phyloP scores from a whole-genome alignment of 1,140 invertebrate species.

The Drosophila eugracilis region DNA sequence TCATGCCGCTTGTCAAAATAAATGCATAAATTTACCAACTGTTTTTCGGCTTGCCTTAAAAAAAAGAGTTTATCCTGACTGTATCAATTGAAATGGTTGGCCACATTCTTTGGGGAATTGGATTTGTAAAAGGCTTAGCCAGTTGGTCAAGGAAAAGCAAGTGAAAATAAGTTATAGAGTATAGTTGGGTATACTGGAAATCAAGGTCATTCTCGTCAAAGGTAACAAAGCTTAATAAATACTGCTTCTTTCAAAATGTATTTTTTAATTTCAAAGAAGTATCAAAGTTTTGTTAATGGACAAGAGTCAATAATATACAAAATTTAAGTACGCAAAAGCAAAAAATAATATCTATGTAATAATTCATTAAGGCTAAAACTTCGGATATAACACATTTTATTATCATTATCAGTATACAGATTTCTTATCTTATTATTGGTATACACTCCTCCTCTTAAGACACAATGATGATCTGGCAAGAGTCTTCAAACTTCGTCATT shows the following conservation, averaged over 20 bases:
- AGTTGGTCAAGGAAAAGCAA: slow-evolving; percentile 33
- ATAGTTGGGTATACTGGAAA: background rate
- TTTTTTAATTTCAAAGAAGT: too few relatives aligned
- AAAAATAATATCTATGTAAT: too few relatives aligned
- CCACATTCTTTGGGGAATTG: slow-evolving; percentile 33
- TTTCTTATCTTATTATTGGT: too few relatives aligned
- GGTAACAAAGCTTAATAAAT: too few relatives aligned
- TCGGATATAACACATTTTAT: too few relatives aligned
- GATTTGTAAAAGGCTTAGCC: slow-evolving; percentile 75
- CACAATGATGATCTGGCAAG: background rate
- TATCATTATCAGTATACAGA: too few relatives aligned
- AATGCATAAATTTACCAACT: slow-evolving; percentile 79
- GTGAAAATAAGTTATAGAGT: background rate
- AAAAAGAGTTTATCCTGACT: slow-evolving; percentile 28
- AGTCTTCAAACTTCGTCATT: slow-evolving; percentile 13
- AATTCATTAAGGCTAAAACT: too few relatives aligned
- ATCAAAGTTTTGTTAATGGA: too few relatives aligned
- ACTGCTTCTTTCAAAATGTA: too few relatives aligned
- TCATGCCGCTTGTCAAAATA: slow-evolving; percentile 84
- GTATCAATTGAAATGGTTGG: slow-evolving; percentile 65
- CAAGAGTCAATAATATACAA: too few relatives aligned
- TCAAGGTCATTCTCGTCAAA: background rate
- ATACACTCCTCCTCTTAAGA: too few relatives aligned
- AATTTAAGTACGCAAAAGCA: too few relatives aligned
- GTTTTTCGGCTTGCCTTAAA: slow-evolving; percentile 44